Evolutionary conservation across 1,140 invertebrate genomes (phyloP), one percentile per base, ranked within the genome.

Genomic region (Euglossa dilemma): DNA sequence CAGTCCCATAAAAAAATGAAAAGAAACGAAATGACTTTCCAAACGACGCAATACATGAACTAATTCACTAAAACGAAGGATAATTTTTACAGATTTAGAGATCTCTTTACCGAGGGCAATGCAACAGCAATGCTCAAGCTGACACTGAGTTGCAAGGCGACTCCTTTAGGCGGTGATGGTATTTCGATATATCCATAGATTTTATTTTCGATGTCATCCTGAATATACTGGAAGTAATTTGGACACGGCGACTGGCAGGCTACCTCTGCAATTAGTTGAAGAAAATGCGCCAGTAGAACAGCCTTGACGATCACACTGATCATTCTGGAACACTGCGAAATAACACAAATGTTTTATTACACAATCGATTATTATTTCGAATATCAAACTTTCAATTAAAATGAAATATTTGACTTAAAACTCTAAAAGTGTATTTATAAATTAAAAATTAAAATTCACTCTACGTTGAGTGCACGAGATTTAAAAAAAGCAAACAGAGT

Each of bases 211-310:
- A 85, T 80, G 0, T 90, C 85, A 50, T 92, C 90, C 0, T 70
- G 82, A 83, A 93, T 90, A 78, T 95, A 95, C 23, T 83, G 80
- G 80, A 95, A 95, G 18, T 93, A 91, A n/a, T 92, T 70, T 28
- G 94, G 93, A 89, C 94, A 93, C 12, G 92, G 43, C 20, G 47
- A 12, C 28, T 84, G 77, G 47, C 69, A 74, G 20, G 25, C 25
- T 54, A 54, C 50, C 7, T 64, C 43, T 25, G n/a, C 18, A 36
- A 86, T 16, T 1, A 64, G 50, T 16, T 28, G 63, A 25, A 80
- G 20, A 20, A 80, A 25, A 6, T 66, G 45, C 47, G 43, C 12
- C 63, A 87, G 4, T 16, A 87, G 70, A 43, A 28, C 66, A 6
- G 36, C 36, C 54, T 86, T 70, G n/a, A 84, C n/a, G 23, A 59